A percentile compares a stretch with the other conserved stretches of the same genome.
Conservation (phyloP, 2,113 vertebrate genomes). For the Falcunculus frontatus region DNA sequence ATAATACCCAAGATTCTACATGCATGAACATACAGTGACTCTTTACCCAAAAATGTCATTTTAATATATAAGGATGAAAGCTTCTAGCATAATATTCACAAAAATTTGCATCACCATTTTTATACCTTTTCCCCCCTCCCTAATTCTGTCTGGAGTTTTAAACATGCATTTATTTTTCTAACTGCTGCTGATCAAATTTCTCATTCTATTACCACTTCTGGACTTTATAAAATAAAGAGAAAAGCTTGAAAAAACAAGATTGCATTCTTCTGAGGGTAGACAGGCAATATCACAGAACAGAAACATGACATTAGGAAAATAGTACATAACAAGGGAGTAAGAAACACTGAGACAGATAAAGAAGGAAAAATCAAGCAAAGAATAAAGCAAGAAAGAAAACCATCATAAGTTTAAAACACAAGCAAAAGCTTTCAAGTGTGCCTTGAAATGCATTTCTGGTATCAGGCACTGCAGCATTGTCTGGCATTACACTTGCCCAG, state of each 20-base stretch:
- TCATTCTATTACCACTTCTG: background rate
- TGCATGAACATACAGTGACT: background rate
- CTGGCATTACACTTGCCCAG: background rate
- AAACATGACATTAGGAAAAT: background rate
- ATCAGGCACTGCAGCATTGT: background rate
- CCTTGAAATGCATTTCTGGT: background rate
- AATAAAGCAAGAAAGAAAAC: background rate
- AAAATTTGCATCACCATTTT: background rate
- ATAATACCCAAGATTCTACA: background rate
- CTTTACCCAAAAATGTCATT: background rate
- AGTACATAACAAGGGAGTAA: background rate
- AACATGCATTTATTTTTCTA: background rate
- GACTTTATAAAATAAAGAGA: background rate
- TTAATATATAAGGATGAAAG: background rate
- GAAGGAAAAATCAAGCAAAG: background rate
- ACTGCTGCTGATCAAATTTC: background rate
- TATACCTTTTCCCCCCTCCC: accelerated
- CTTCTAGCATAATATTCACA: background rate
- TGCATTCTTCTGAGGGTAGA: background rate
- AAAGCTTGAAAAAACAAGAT: background rate
- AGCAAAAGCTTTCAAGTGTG: background rate
- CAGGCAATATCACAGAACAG: background rate
- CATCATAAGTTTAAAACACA: background rate
- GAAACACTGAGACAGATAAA: background rate
- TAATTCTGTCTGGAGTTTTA: background rate